These are phyloP conservation scores for Lacerta bilineata DNA, from an alignment of 2,797 vertebrate genomes.

Conservation along the genomic window DNA sequence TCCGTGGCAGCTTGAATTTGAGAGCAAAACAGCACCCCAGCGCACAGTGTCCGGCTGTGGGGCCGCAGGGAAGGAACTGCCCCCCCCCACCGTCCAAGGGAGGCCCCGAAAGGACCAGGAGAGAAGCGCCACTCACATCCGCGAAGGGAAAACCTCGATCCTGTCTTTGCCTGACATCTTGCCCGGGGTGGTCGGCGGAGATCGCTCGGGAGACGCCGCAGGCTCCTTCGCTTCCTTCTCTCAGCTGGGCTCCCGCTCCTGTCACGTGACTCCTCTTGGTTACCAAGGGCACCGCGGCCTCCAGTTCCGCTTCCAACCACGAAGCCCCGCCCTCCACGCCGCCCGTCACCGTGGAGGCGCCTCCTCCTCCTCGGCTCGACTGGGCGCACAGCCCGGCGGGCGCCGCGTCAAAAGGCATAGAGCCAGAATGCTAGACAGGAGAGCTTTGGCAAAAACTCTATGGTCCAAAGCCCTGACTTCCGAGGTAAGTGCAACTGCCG, in stretches of 20 bases:
- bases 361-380: too few species aligned
- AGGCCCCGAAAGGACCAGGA: too few species aligned
- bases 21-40: neutral
- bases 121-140: constrained; percentile 89
- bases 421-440: neutral
- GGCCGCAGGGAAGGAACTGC: neutral
- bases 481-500: neutral
- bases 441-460: neutral
- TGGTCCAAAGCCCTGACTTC: neutral
- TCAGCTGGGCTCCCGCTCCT: neutral
- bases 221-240: neutral
- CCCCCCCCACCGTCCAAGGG: neutral
- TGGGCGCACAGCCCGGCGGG: rapidly evolving
- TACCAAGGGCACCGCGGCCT: neutral
- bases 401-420: neutral
- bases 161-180: constrained; percentile 96
- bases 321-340: rapidly evolving
- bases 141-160: constrained; percentile 96
- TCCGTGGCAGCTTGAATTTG: neutral
- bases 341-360: rapidly evolving
- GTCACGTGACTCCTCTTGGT: constrained; percentile 21
- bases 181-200: neutral
- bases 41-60: too few species aligned
- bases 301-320: constrained; percentile 49
- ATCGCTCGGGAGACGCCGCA: too few species aligned